Conservation (phyloP, 2,797 vertebrate species). For the Danio kyathit region DNA sequence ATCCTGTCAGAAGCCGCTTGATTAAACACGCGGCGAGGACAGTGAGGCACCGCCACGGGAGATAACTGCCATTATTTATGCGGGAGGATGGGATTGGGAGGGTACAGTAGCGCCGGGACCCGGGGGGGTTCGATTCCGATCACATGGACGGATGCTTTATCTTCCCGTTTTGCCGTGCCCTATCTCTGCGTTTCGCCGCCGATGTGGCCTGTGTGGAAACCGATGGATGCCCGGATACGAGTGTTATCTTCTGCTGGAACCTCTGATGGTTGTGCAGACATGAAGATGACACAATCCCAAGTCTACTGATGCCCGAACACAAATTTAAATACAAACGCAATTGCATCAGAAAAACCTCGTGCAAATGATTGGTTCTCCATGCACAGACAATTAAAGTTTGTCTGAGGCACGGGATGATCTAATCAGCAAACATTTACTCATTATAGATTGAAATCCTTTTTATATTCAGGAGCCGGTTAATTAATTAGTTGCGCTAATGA, state of each 20-base stretch:
- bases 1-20: constrained; percentile 75
- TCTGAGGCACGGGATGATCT: constrained; percentile 69
- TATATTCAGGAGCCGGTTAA: constrained; percentile 79
- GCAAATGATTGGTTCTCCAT: constrained; percentile 10
- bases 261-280: not conserved
- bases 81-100: constrained; percentile 80
- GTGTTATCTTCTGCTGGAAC: not conserved
- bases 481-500: constrained; percentile 86
- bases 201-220: not conserved
- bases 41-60: constrained; percentile 76
- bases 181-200: constrained; percentile 42
- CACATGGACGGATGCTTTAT: constrained; percentile 73
- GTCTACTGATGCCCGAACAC: not conserved
- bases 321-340: constrained; percentile 22
- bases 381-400: constrained; percentile 65
- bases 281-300: not conserved
- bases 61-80: constrained; percentile 86
- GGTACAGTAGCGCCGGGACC: constrained; percentile 77
- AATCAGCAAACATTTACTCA: constrained; percentile 82
- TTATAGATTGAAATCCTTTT: constrained; percentile 80
- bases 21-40: constrained; percentile 79
- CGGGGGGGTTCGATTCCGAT: constrained; percentile 78
- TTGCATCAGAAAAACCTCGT: constrained; percentile 10
- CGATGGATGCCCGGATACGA: not conserved
- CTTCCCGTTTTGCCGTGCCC: constrained; percentile 54